phyloP scores from a whole-genome alignment of 2,888 invertebrate genomes.

The Lithophane leautieri region DNA sequence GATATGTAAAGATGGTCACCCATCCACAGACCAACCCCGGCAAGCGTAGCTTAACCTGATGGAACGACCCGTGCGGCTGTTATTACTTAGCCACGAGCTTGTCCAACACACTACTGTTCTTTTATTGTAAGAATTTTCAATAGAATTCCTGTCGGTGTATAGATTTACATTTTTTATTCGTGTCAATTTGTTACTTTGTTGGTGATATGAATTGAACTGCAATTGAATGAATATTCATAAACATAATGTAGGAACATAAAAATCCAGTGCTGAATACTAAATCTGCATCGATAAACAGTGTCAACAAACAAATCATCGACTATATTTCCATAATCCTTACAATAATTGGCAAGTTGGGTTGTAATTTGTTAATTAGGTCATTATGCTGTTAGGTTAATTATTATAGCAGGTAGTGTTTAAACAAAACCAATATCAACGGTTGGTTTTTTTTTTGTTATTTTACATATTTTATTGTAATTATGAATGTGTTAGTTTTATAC shows the following conservation, averaged over 20 bases:
- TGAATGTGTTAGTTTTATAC: no score
- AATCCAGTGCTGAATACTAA: conserved; percentile 32
- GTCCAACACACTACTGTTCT: background rate
- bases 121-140: conserved; percentile 39
- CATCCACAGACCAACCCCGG: no score
- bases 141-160: conserved; percentile 24
- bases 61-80: no score
- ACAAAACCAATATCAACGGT: background rate
- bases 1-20: no score
- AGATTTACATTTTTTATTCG: conserved; percentile 19
- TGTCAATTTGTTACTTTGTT: conserved; percentile 35
- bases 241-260: conserved; percentile 29
- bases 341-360: conserved; percentile 2
- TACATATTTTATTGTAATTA: no score
- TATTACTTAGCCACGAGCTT: no score
- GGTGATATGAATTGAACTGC: conserved; percentile 25
- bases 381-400: background rate
- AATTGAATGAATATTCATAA: conserved; percentile 40
- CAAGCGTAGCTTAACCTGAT: no score
- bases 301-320: conserved; percentile 16
- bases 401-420: background rate
- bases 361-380: background rate
- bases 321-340: conserved; percentile 21
- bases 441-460: no score
- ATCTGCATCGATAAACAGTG: conserved; percentile 18